phyloP scores from a whole-genome alignment of 1,140 invertebrate species.

The Lepidotrigona ventralis region DNA sequence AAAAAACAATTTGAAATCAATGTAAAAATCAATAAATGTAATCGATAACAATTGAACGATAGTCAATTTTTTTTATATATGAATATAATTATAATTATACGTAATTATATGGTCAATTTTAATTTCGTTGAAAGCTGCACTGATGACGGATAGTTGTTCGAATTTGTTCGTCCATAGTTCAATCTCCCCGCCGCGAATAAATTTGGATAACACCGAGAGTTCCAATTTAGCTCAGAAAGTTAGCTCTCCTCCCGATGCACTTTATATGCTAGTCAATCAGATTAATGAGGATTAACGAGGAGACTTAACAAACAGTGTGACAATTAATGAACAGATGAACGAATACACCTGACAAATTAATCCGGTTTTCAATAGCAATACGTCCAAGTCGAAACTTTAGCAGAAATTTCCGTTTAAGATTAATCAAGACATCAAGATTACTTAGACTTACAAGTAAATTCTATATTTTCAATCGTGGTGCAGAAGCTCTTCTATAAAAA shows the following conservation, averaged over 20 bases:
- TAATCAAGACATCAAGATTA: not conserved
- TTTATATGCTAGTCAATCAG: not conserved
- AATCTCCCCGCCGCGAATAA: not conserved
- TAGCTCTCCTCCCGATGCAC: not conserved
- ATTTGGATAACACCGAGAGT: not conserved
- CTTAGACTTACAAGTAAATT: too few relatives aligned
- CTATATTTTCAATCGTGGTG: too few relatives aligned
- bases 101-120: not conserved
- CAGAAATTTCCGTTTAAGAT: not conserved
- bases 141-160: not conserved
- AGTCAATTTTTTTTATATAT: too few relatives aligned
- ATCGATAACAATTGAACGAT: too few relatives aligned
- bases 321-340: not conserved
- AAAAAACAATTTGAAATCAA: not conserved
- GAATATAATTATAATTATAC: too few relatives aligned
- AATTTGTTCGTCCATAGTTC: not conserved
- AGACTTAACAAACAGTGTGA: not conserved
- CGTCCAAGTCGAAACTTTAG: not conserved
- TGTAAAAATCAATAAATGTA: not conserved
- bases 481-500: not conserved
- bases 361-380: too few relatives aligned
- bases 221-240: not conserved
- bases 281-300: constrained; percentile 3
- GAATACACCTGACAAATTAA: not conserved
- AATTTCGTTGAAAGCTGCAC: not conserved